Evolutionary conservation across 1,140 invertebrate genomes (phyloP).

Genomic region (Thrips palmi): DNA sequence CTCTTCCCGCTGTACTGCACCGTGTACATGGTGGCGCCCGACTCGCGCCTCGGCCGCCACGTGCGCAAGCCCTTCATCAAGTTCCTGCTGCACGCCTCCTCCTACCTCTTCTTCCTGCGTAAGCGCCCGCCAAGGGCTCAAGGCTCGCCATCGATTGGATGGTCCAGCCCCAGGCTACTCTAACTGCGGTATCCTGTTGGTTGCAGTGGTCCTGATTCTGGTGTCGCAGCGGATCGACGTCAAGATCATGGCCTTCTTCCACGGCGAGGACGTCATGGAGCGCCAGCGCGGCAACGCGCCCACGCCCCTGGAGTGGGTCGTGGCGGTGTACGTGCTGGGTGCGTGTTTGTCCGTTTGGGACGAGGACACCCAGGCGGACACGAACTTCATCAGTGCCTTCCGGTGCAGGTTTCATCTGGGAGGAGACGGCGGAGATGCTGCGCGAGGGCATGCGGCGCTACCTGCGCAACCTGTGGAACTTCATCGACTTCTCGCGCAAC

Average conservation of each 20-base stretch:
- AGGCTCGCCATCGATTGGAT: background rate
- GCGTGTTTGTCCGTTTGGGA: too few species aligned
- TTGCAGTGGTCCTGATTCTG: slow-evolving; percentile 61
- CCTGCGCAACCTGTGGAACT: slow-evolving; percentile 87
- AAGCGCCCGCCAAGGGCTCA: slow-evolving; percentile 23
- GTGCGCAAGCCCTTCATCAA: slow-evolving; percentile 88
- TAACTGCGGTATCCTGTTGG: slow-evolving; percentile 7
- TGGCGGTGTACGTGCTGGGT: slow-evolving; percentile 60
- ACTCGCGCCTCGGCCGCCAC: slow-evolving; percentile 50
- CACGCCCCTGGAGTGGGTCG: slow-evolving; percentile 53
- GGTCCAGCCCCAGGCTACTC: background rate
- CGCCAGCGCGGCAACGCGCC: slow-evolving; percentile 61
- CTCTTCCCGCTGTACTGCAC: slow-evolving; percentile 73
- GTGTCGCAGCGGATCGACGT: slow-evolving; percentile 72
- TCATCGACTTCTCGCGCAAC: slow-evolving; percentile 84
- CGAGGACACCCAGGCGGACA: too few species aligned
- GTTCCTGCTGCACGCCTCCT: slow-evolving; percentile 79
- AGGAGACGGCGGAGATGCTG: slow-evolving; percentile 79
- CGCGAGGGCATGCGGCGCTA: slow-evolving; percentile 66
- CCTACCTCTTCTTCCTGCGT: slow-evolving; percentile 82
- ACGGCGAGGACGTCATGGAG: slow-evolving; percentile 39
- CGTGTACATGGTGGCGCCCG: slow-evolving; percentile 62
- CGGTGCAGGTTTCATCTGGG: slow-evolving; percentile 64
- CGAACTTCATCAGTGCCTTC: too few species aligned
- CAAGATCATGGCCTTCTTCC: slow-evolving; percentile 48